These are phyloP conservation scores for Branchellion lobata DNA, from an alignment of 2,888 invertebrate genomes.

Conservation along the genomic window DNA sequence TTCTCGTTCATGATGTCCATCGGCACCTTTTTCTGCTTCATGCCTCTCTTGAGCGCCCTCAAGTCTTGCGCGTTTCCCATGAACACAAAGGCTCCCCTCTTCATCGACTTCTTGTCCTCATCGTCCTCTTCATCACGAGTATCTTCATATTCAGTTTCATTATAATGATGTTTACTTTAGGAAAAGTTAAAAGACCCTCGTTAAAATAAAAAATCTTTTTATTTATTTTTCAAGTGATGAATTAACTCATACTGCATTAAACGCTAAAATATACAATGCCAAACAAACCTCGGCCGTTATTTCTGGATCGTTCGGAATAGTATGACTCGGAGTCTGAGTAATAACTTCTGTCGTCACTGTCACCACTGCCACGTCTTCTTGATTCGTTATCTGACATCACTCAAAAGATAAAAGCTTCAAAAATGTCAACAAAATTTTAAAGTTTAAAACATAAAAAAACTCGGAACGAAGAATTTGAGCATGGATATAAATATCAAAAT, in stretches of 20 bases:
- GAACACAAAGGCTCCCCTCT: neutral
- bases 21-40: slow-evolving; percentile 8
- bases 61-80: slow-evolving; percentile 1
- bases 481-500: too few relatives aligned
- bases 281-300: neutral
- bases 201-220: too few relatives aligned
- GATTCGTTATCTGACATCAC: neutral
- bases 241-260: too few relatives aligned
- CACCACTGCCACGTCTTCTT: neutral
- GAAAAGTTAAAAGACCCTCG: too few relatives aligned
- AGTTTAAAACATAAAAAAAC: too few relatives aligned
- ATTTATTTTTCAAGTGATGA: too few relatives aligned
- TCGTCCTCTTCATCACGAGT: neutral
- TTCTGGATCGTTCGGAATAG: neutral
- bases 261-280: too few relatives aligned
- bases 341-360: neutral
- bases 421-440: too few relatives aligned
- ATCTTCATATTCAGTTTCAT: neutral
- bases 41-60: neutral
- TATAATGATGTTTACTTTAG: too few relatives aligned
- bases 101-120: neutral
- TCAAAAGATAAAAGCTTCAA: neutral
- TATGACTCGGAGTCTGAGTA: slow-evolving; percentile 3
- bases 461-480: too few relatives aligned
- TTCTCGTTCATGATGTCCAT: slow-evolving; percentile 31